Evolutionary conservation across 2,888 invertebrate genomes (phyloP).

Genomic region (Mylabris sibirica): DNA sequence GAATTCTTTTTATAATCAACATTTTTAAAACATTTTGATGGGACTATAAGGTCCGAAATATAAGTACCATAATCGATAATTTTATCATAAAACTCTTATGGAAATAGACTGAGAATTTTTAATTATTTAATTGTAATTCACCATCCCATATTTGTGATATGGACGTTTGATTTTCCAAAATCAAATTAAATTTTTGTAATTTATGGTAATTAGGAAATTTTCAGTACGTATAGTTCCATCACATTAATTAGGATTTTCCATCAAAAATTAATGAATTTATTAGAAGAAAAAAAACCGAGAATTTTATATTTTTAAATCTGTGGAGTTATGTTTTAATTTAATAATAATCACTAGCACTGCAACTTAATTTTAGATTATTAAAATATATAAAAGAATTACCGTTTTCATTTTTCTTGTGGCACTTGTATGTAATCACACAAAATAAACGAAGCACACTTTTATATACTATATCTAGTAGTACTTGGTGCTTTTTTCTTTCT

Average conservation of each 20-base stretch:
- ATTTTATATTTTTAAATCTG: neutral
- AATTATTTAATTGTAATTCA: too few species aligned
- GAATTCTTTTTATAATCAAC: too few species aligned
- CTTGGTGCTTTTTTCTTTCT: neutral
- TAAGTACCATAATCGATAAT: too few species aligned
- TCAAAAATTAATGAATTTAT: neutral
- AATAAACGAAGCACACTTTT: conserved; percentile 27
- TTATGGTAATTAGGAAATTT: neutral
- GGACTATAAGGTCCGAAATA: too few species aligned
- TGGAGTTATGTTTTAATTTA: neutral
- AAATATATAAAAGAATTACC: conserved; percentile 37
- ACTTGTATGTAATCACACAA: conserved; percentile 26
- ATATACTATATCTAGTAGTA: conserved; percentile 24
- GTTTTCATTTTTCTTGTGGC: conserved; percentile 44
- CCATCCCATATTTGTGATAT: too few species aligned
- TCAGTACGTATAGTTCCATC: neutral
- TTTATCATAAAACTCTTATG: too few species aligned
- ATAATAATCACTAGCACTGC: neutral
- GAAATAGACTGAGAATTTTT: too few species aligned
- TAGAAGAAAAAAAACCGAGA: neutral
- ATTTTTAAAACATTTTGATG: too few species aligned
- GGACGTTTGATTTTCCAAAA: too few species aligned
- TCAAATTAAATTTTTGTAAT: neutral
- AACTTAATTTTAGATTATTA: neutral
- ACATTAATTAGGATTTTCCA: neutral